Conservation (phyloP, 2,888 invertebrate genomes). For the Phyllotreta cruciferae region DNA sequence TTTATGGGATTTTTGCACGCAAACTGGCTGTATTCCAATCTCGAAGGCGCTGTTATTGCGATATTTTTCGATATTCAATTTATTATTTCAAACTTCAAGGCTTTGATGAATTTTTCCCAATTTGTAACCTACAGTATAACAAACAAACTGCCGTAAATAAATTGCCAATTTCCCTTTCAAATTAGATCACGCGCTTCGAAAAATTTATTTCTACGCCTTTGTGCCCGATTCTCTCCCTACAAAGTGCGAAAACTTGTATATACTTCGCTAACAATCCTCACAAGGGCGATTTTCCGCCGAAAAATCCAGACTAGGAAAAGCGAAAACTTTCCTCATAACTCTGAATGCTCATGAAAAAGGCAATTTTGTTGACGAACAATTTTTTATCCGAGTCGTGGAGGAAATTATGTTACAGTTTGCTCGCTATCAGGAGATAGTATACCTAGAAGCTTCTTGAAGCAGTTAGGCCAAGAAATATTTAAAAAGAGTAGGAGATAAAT, state of each 20-base stretch:
- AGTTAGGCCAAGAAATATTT: too few relatives aligned
- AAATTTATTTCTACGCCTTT: not conserved
- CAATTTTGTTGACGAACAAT: conserved; percentile 4
- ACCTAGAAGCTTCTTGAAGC: too few relatives aligned
- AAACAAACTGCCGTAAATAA: not conserved
- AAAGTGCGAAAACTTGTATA: conserved; percentile 20
- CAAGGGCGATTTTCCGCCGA: conserved; percentile 10
- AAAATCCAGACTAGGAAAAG: conserved; percentile 13
- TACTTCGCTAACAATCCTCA: conserved; percentile 16
- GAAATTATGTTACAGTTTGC: too few relatives aligned
- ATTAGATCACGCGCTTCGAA: not conserved
- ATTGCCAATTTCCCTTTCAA: not conserved
- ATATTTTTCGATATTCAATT: too few relatives aligned
- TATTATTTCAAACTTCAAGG: too few relatives aligned
- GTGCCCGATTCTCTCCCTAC: not conserved
- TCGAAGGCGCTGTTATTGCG: too few relatives aligned
- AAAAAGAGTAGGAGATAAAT: too few relatives aligned
- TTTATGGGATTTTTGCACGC: too few relatives aligned
- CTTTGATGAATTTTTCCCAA: too few relatives aligned
- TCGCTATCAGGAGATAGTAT: too few relatives aligned
- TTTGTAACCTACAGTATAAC: too few relatives aligned
- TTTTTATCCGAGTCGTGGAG: not conserved
- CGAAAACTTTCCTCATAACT: conserved; percentile 26
- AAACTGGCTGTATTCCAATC: too few relatives aligned
- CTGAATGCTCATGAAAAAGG: conserved; percentile 1